Base-by-base conservation (phyloP, 2,797 vertebrate genomes). In the Sebastes itinus region DNA sequence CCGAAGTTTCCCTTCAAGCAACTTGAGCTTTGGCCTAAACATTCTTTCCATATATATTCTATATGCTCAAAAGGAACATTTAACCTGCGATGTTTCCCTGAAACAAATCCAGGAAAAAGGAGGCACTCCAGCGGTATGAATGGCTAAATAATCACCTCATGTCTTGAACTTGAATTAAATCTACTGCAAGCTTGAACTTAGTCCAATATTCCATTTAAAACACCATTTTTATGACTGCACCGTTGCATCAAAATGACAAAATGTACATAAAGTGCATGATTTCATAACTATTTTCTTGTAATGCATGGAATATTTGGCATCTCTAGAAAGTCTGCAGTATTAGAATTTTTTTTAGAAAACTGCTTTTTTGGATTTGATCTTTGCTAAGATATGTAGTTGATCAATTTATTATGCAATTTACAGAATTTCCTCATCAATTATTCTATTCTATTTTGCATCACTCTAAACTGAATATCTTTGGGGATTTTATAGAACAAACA, bases 1-100 rank as follows among this genome's bases (percentile, higher is more conserved):
- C 67, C 42, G 10, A 61, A 67, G 52, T 28, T 81, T 64, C 22
- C 54, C 77, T 62, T 18, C 4, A 12, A 42, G 56, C 3, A 55
- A 22, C 61, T 56, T 20, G 6, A 73, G 58, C 62, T 73, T 28
- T 55, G 55, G 60, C 68, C 38, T 46, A 6, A 71, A 80, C 42
- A 61, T 72, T 81, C 46, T 66, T 73, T 78, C 70, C 75, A 8
- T 68, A 55, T 12, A n/a, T 49, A 25, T 38, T 77, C 54, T 61
- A 14, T 62, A 33, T 22, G 25, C 23, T 28, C 22, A 4, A 75
- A 20, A n/a, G 4, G 18, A 58, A 56, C 12, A 22, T 38, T 33
- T 20, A 33, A 60, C 7, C 22, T 54, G 54, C 30, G 12, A 46
- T 4, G 66, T 20, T 71, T 52, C 35, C 7, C 28, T 23, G 52